Conservation (phyloP, 1,140 invertebrate genomes). For the Laupala kohalensis region DNA sequence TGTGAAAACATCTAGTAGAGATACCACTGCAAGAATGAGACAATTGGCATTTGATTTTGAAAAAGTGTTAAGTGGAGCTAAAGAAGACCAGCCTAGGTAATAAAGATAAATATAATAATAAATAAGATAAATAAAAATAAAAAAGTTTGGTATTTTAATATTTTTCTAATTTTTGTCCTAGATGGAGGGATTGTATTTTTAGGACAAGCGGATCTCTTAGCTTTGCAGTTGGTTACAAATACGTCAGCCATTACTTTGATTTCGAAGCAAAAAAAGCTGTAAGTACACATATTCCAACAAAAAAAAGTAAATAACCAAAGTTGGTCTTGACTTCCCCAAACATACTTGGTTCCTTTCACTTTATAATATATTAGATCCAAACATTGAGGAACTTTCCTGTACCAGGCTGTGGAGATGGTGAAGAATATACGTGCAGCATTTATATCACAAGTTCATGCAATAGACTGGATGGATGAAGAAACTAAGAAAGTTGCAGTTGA, state of each 20-base stretch:
- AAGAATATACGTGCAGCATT: conserved; percentile 40
- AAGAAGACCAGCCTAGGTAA: conserved; percentile 23
- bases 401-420: conserved; percentile 36
- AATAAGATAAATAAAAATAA: background rate
- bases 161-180: conserved; percentile 27
- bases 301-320: too few species aligned
- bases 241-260: conserved; percentile 35
- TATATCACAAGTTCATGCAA: conserved; percentile 33
- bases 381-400: background rate
- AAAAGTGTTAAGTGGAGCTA: conserved; percentile 28
- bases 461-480: conserved; percentile 47
- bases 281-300: too few species aligned
- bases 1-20: conserved; percentile 31
- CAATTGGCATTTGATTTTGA: conserved; percentile 32
- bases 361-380: too few species aligned
- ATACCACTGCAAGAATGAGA: conserved; percentile 31
- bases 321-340: too few species aligned
- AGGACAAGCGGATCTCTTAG: conserved; percentile 39
- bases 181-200: conserved; percentile 41
- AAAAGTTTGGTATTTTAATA: background rate
- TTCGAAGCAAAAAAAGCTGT: conserved; percentile 21
- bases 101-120: too few species aligned
- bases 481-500: conserved; percentile 39
- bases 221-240: conserved; percentile 43
- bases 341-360: too few species aligned